A percentile compares a stretch with the other conserved stretches of the same genome.
Conservation (phyloP, 2,888 invertebrate genomes). For the Nephrotoma flavescens region DNA sequence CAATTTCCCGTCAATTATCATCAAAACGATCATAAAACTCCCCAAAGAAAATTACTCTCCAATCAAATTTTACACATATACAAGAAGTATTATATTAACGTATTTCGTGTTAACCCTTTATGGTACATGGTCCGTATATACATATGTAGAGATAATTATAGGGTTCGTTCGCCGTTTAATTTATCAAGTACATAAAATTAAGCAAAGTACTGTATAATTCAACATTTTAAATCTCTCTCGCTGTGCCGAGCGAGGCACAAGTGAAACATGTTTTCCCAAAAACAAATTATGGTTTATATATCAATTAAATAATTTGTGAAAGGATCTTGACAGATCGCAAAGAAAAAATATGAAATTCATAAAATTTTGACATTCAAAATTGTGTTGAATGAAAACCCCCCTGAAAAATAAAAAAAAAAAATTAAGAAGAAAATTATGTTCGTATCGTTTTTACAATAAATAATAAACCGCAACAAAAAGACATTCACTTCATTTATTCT, state of each 20-base stretch:
- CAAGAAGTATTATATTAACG: neutral
- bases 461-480: neutral
- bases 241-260: neutral
- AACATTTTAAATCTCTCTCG: neutral
- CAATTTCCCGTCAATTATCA: neutral
- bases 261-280: neutral
- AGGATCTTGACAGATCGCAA: neutral
- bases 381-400: neutral
- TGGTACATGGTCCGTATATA: neutral
- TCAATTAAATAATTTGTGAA: neutral
- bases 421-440: neutral
- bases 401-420: neutral
- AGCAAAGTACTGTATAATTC: neutral
- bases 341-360: neutral
- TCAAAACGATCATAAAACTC: neutral
- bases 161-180: neutral
- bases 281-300: neutral
- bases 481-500: neutral
- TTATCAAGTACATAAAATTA: neutral
- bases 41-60: neutral
- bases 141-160: neutral
- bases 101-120: neutral
- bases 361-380: neutral
- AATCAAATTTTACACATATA: neutral
- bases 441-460: neutral